phyloP scores from a whole-genome alignment of 2,888 invertebrate genomes.

The Pardosa pseudoannulata region DNA sequence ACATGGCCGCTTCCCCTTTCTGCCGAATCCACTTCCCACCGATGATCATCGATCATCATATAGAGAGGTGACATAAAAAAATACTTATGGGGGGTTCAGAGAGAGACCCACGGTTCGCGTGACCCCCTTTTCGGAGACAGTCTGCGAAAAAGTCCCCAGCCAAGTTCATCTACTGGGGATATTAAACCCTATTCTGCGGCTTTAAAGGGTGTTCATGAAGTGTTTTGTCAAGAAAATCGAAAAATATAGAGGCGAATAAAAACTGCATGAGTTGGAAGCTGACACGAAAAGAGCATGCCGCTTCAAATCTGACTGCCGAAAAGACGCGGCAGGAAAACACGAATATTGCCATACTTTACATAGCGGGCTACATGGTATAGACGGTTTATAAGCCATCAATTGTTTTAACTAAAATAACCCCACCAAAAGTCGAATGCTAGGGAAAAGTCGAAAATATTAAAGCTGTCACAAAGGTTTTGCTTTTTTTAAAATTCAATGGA shows the following conservation, averaged over 20 bases:
- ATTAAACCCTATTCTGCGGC: constrained; percentile 10
- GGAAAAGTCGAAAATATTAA: too few relatives aligned
- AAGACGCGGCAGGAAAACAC: too few relatives aligned
- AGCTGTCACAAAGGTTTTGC: too few relatives aligned
- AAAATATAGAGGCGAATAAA: neutral
- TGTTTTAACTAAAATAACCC: too few relatives aligned
- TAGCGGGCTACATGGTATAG: too few relatives aligned
- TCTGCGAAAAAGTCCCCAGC: neutral
- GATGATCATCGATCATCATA: constrained; percentile 47
- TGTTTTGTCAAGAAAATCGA: neutral
- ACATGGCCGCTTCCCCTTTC: constrained; percentile 55
- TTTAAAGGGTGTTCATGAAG: constrained; percentile 15
- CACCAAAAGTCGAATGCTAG: too few relatives aligned
- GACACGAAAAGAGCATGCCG: too few relatives aligned
- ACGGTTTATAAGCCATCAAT: too few relatives aligned
- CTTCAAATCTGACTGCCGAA: too few relatives aligned
- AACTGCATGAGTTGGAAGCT: neutral
- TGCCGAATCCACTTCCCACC: constrained; percentile 52
- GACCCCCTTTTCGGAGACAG: constrained; percentile 40
- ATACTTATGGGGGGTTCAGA: constrained; percentile 13
- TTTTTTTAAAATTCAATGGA: too few relatives aligned
- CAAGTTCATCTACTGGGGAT: constrained; percentile 16
- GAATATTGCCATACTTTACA: too few relatives aligned
- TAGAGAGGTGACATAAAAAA: constrained; percentile 26
- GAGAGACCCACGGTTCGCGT: constrained; percentile 39